Base-by-base conservation (phyloP, 2,113 vertebrate species). In the Tiliqua scincoides region DNA sequence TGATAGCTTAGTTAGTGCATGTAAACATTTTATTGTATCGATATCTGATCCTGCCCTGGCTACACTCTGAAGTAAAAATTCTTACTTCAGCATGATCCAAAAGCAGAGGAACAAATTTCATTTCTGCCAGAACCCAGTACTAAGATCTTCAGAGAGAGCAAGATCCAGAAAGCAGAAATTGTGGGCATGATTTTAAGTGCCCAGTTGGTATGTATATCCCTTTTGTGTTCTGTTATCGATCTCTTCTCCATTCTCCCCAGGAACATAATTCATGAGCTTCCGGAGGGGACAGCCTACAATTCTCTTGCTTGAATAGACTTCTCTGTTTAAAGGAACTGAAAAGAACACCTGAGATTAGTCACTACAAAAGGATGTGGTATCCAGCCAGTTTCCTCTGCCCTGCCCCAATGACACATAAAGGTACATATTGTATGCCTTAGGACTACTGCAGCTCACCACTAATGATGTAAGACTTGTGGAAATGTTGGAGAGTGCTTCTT, bases 91-190 rank as follows among this genome's bases (percentile, higher is more conserved):
- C 30, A 30, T 25, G 48, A 91, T 57, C 80, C 68, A 61, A 68
- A 86, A 88, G 70, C 43, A 30, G n/a, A 43, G 87, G 83, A 93
- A 82, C 71, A 91, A 83, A 91, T 83, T 78, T 57, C 83, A 5
- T 73, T 30, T 84, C 85, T 59, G 32, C 84, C 80, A 85, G 83
- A 83, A 89, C 80, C 40, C 73, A 82, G 14, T 88, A 82, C 87
- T 91, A 81, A 91, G 88, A 52, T 0, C 86, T 82, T 0, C 25
- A 5, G 86, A 93, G 54, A 57, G 54, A 57, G 87, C 84, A 84
- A 65, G 85, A 84, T 87, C 43, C 2, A 80, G 89, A 48, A 48
- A 79, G 87, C 70, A 82, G 71, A 90, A 82, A 82, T 84, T 57
- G 11, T 57, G 54, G 54, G 17, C 67, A 86, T 79, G 10, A 89